Conservation (phyloP, 2,797 vertebrate genomes). For the Gymnocypris eckloni region DNA sequence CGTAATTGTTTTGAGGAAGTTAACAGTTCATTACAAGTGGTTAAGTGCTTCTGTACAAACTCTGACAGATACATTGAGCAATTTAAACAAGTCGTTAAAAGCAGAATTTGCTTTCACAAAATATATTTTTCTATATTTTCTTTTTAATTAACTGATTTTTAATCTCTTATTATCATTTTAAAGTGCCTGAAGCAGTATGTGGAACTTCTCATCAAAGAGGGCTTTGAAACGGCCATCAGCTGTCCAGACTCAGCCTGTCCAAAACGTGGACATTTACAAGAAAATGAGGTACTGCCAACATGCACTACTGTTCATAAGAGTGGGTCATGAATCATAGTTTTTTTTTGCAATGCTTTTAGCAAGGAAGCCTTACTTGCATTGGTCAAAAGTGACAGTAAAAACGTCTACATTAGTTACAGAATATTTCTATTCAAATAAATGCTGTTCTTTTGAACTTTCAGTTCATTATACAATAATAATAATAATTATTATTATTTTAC, state of each 20-base stretch:
- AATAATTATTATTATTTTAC: not conserved
- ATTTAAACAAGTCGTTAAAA: not conserved
- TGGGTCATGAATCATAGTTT: not conserved
- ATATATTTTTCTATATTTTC: not conserved
- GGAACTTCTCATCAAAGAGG: conserved; percentile 97
- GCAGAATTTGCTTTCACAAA: not conserved
- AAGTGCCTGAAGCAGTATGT: conserved; percentile 99
- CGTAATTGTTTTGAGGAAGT: conserved; percentile 10
- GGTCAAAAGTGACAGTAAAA: not conserved
- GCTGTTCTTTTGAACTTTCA: not conserved
- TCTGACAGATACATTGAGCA: not conserved
- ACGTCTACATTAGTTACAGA: not conserved
- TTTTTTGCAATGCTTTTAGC: not conserved
- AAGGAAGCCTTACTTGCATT: not conserved
- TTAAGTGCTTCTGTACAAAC: not conserved
- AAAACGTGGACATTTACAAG: conserved; percentile 93
- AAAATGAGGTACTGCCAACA: conserved; percentile 86
- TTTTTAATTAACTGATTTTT: conserved; percentile 42
- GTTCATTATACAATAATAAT: not conserved
- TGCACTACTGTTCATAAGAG: not conserved
- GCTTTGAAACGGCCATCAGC: conserved; percentile 95
- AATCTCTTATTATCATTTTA: conserved; percentile 39
- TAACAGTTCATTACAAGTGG: conserved; percentile 27
- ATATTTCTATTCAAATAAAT: not conserved
- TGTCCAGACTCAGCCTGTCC: conserved; percentile 97